Percentiles rank a stretch among this genome's conserved stretches.
Conservation (phyloP, 2,888 invertebrate genomes). For the Lasius platythorax region DNA sequence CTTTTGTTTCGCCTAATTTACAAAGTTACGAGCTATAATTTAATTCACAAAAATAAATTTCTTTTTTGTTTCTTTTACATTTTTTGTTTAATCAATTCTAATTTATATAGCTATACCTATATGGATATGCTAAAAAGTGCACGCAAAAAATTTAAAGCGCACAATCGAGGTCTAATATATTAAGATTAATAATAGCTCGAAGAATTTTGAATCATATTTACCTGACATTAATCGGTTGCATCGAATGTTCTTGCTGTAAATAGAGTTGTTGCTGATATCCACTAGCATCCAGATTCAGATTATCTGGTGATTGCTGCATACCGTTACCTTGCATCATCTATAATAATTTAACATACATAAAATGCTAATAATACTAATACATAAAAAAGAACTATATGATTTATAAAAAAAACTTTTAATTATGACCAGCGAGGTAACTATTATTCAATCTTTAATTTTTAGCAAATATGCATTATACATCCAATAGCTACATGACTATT, state of each 20-base stretch:
- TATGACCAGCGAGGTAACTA: too few relatives aligned
- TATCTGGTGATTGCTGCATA: constrained; percentile 89
- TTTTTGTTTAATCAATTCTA: too few relatives aligned
- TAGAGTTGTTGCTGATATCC: constrained; percentile 92
- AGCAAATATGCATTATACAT: background rate
- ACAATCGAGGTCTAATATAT: too few relatives aligned
- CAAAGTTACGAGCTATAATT: too few relatives aligned
- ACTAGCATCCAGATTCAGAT: constrained; percentile 88
- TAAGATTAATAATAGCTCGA: background rate
- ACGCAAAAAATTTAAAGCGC: too few relatives aligned
- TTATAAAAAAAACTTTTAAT: background rate
- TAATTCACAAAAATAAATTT: too few relatives aligned
- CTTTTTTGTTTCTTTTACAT: too few relatives aligned
- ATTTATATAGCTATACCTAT: too few relatives aligned
- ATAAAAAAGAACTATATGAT: background rate
- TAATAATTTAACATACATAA: constrained; percentile 53
- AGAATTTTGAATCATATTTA: constrained; percentile 45
- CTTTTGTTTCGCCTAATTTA: too few relatives aligned
- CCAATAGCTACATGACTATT: background rate
- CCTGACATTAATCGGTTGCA: constrained; percentile 86
- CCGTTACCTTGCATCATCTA: constrained; percentile 87
- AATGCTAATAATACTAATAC: background rate
- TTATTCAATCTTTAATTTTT: background rate
- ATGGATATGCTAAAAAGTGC: too few relatives aligned
- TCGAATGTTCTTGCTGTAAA: constrained; percentile 87